Base-by-base conservation (phyloP, 2,113 vertebrate genomes). In the Alligator mississippiensis region DNA sequence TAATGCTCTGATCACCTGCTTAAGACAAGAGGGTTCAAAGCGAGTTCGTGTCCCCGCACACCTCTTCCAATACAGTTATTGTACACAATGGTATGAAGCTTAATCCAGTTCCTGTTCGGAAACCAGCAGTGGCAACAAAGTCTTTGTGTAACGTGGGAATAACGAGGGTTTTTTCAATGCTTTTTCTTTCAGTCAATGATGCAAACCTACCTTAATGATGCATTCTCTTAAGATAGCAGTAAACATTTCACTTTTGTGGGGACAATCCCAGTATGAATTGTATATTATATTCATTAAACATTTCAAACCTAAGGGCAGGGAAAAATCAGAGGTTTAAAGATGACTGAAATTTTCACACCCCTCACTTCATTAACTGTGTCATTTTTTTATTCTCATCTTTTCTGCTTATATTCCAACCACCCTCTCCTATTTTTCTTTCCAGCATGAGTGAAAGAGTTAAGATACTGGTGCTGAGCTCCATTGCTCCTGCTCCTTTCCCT, bases 1-100 rank as follows among this genome's bases (percentile, higher is more conserved):
- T 93, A 96, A 97, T 93, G 84, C 95, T 89, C 95, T 97, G 97
- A 98, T 98, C 98, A 99, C 98, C 98, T 98, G 98, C 98, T 98
- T 97, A 95, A 98, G 98, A 97, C 97, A 97, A 96, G 96, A 96
- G 97, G 97, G 98, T 98, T 99, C 98, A 98, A 97, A 90, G 97
- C 96, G 96, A 98, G 98, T 98, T 98, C 97, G 96, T 95, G 96
- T 97, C 95, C 98, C 98, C 90, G 95, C 94, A 94, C 98, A 97
- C 97, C 96, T 96, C 95, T 93, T 75, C 93, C 89, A 81, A 77
- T n/a, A 9, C 38, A 70, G 22, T 61, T 83, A 58, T 55, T 55
- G 18, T 14, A 28, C 59, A 19, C 63, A 14, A 59, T 4, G 59
- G 66, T 76, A 28, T 21, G 21, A 28, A 4, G 38, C 72, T 81